Evolutionary conservation across 2,113 vertebrate genomes (phyloP).

Genomic region (Fregata magnificens): DNA sequence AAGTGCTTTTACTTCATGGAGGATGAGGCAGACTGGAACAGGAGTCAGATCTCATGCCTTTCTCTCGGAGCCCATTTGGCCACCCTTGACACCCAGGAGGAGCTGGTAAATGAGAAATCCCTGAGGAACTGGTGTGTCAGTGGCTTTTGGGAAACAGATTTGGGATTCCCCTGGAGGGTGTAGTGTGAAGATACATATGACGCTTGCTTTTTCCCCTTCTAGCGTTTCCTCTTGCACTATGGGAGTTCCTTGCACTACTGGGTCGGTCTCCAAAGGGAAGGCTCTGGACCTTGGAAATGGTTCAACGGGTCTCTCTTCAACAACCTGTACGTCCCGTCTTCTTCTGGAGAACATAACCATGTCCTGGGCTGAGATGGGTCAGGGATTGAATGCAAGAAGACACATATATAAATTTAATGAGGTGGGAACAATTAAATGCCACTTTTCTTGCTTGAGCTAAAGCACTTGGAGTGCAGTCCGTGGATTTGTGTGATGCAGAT

Average conservation of each 20-base stretch:
- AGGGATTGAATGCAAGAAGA: not conserved
- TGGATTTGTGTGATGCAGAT: not conserved
- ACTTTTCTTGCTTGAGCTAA: not conserved
- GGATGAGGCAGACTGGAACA: not conserved
- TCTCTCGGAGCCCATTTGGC: not conserved
- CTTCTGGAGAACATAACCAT: not conserved
- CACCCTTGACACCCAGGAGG: not conserved
- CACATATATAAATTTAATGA: not conserved
- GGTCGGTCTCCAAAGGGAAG: not conserved
- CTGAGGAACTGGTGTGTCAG: accelerated
- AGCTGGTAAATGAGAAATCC: not conserved
- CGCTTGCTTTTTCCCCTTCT: not conserved
- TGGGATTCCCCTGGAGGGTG: not conserved
- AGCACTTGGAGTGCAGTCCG: not conserved
- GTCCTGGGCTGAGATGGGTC: not conserved
- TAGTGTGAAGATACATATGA: not conserved
- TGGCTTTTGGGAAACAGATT: not conserved
- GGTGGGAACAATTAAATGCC: not conserved
- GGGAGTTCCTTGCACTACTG: not conserved
- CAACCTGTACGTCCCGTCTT: not conserved
- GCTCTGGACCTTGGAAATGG: not conserved
- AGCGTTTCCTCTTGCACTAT: not conserved
- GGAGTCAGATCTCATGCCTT: not conserved
- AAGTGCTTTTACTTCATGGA: constrained; percentile 29
- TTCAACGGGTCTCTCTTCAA: not conserved